Conservation (phyloP, 2,797 vertebrate species). For the Benthosema pterotum region DNA sequence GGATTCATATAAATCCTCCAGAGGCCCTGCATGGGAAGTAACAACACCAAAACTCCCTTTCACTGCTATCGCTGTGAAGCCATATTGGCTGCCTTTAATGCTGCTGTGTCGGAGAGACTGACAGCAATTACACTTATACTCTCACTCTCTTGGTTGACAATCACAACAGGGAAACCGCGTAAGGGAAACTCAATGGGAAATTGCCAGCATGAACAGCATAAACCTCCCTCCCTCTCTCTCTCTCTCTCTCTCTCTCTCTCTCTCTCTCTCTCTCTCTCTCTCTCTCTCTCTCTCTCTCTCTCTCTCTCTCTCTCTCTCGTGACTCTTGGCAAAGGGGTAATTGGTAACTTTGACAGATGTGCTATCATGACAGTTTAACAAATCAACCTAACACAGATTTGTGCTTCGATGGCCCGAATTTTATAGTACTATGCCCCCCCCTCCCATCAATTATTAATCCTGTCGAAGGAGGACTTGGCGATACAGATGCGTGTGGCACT, state of each 20-base stretch:
- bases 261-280: slow-evolving; percentile 33
- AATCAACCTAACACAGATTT: slow-evolving; percentile 73
- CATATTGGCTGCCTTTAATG: slow-evolving; percentile 70
- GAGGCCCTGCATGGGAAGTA: slow-evolving; percentile 79
- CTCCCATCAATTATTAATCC: slow-evolving; percentile 77
- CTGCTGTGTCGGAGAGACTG: slow-evolving; percentile 79
- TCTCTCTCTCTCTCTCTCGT: slow-evolving; percentile 50
- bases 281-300: neutral
- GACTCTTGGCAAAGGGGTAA: slow-evolving; percentile 60
- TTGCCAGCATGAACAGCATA: neutral
- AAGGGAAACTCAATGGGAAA: too few relatives aligned
- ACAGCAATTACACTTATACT: slow-evolving; percentile 84
- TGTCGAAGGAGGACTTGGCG: slow-evolving; percentile 60
- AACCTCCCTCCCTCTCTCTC: neutral
- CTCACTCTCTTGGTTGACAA: slow-evolving; percentile 15
- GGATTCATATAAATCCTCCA: slow-evolving; percentile 77
- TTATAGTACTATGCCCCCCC: too few relatives aligned
- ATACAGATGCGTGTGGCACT: slow-evolving; percentile 55
- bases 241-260: neutral
- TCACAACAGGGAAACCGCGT: slow-evolving; percentile 2
- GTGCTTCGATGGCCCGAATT: slow-evolving; percentile 69
- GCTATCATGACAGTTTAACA: slow-evolving; percentile 79
- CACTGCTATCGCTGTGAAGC: slow-evolving; percentile 67
- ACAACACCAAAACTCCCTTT: slow-evolving; percentile 74
- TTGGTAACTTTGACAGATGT: slow-evolving; percentile 79